Evolutionary conservation across 2,888 invertebrate species (phyloP), one percentile per base, ranked within the genome.

Genomic region (Scaptomyza flava): DNA sequence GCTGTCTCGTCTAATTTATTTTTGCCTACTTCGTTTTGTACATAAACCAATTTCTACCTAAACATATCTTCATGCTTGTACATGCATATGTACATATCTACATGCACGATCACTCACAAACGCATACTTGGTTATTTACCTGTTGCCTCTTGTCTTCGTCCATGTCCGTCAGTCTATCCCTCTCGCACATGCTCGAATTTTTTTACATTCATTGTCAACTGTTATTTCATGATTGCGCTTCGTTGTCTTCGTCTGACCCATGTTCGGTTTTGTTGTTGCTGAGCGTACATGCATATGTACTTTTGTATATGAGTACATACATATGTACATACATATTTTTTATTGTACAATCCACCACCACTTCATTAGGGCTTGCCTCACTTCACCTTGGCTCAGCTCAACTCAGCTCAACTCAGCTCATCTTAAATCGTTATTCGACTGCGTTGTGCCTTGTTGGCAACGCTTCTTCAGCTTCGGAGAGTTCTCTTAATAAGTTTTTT

Each of bases 191-290:
- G 61, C 61, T 70, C 47, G 53, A 53, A 60, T 58, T 54, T 65
- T 65, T 62, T 52, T 69, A 61, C 62, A 72, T 62, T 77, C 78
- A 77, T 77, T 76, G 77, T 77, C 77, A 77, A 73, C 73, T 73
- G 77, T 77, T 77, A 63, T 72, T 65, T 65, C 73, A 56, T 68
- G 63, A 70, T 68, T 74, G 61, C 66, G 75, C 63, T 64, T 70
- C 57, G 74, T 62, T 72, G 68, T 69, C 69, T 76, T 56, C 52
- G 59, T 59, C 61, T 66, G 51, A 52, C 52, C 53, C 33, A 41
- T 52, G 34, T 42, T 66, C 47, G 51, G 57, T 43, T 38, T 9
- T 7, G 36, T 62, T 59, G 43, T 43, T 38, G 54, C 31, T 43
- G 57, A 56, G 20, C 48, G 34, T 34, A 14, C 20, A 7, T 38